These are phyloP conservation scores for Hydraecia micacea DNA, from an alignment of 2,888 invertebrate genomes.

Conservation along the genomic window DNA sequence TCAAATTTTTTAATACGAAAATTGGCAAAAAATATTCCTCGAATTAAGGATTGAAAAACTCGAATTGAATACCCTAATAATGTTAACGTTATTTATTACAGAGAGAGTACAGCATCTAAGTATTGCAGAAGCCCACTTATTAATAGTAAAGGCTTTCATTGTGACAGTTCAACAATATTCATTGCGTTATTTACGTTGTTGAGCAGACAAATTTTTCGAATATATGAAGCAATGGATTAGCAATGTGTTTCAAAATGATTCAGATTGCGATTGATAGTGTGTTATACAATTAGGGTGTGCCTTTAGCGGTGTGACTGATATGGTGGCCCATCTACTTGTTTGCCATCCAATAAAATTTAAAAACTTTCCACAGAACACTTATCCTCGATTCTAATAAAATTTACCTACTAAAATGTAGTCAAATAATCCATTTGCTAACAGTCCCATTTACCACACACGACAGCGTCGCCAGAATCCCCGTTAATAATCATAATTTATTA, in stretches of 20 bases:
- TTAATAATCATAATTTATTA: conserved; percentile 56
- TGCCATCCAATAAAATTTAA: background rate
- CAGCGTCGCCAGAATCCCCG: conserved; percentile 13
- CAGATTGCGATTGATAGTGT: background rate
- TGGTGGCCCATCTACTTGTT: background rate
- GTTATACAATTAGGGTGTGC: background rate
- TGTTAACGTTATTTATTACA: background rate
- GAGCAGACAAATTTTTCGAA: background rate
- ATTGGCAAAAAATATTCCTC: background rate
- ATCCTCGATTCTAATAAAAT: background rate
- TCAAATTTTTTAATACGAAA: too few relatives aligned
- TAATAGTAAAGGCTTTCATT: background rate
- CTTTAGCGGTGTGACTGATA: background rate
- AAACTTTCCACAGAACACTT: background rate
- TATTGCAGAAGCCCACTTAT: too few relatives aligned
- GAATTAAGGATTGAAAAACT: background rate
- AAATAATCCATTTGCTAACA: conserved; percentile 39
- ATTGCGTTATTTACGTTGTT: background rate
- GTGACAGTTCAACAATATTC: background rate
- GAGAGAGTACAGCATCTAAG: too few relatives aligned
- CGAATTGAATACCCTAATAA: background rate
- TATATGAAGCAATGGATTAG: background rate
- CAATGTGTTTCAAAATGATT: background rate
- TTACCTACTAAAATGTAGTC: background rate
- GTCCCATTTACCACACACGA: conserved; percentile 13